phyloP scores from a whole-genome alignment of 2,797 vertebrate species.

The Dipus sagitta region DNA sequence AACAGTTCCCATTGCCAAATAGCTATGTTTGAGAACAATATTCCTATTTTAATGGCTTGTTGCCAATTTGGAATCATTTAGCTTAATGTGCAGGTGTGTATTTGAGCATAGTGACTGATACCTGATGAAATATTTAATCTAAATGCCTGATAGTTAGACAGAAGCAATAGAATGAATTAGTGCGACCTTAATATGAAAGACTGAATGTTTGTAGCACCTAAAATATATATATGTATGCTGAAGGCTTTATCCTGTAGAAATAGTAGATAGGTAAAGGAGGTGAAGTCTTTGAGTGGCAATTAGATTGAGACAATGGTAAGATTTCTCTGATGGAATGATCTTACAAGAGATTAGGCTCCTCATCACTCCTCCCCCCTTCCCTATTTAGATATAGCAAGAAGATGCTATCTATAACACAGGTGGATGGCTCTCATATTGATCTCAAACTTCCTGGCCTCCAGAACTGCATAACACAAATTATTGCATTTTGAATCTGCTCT shows the following conservation, averaged over 20 bases:
- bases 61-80: constrained; percentile 3
- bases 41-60: not conserved
- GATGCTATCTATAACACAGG: not conserved
- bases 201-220: not conserved
- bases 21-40: not conserved
- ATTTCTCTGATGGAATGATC: not conserved
- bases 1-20: not conserved
- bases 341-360: not conserved
- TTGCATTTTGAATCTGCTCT: not conserved
- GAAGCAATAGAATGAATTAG: not conserved
- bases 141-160: constrained; percentile 38
- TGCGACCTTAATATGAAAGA: not conserved
- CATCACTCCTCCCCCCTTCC: not conserved
- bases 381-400: not conserved
- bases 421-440: not conserved
- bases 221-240: not conserved
- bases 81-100: constrained; percentile 4
- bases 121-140: constrained; percentile 53
- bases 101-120: constrained; percentile 55
- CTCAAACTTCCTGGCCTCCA: not conserved
- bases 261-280: not conserved
- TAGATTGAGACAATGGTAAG: not conserved
- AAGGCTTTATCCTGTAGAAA: not conserved
- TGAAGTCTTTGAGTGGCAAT: not conserved
- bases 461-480: not conserved